Conservation (phyloP, 2,888 invertebrate species). For the Laspeyria flexula region DNA sequence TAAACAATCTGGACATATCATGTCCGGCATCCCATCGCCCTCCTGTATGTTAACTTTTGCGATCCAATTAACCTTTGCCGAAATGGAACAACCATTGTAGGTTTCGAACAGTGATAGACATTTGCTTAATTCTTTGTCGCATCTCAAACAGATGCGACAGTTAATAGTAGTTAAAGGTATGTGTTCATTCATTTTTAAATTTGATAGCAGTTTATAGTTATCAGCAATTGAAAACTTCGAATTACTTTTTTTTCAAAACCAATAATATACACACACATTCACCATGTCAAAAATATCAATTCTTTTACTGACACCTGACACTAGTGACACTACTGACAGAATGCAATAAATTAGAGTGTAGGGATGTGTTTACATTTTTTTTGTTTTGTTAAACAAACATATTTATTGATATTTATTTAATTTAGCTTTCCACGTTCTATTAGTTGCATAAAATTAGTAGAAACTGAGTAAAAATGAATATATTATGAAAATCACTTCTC, state of each 20-base stretch:
- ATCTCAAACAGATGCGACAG: slow-evolving; percentile 67
- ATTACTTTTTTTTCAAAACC: too few species aligned
- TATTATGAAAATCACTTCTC: too few species aligned
- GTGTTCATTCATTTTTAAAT: slow-evolving; percentile 1
- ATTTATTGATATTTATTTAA: too few species aligned
- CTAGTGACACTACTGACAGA: too few species aligned
- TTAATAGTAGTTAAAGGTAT: slow-evolving; percentile 13
- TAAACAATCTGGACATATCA: slow-evolving; percentile 68
- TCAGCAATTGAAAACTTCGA: not conserved
- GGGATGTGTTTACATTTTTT: too few species aligned
- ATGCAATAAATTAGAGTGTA: too few species aligned
- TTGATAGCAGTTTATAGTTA: not conserved
- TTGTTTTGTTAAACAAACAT: too few species aligned
- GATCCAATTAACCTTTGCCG: slow-evolving; percentile 63
- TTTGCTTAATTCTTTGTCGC: slow-evolving; percentile 44
- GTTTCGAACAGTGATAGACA: slow-evolving; percentile 63
- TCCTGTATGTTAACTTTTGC: slow-evolving; percentile 62
- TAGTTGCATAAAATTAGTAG: too few species aligned
- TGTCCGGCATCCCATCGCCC: slow-evolving; percentile 67
- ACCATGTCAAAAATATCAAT: not conserved
- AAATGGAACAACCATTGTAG: slow-evolving; percentile 58
- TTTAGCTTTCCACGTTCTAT: too few species aligned
- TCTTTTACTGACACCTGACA: too few species aligned
- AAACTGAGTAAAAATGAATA: too few species aligned
- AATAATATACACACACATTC: too few species aligned